phyloP scores from a whole-genome alignment of 2,888 invertebrate species.

The Amphipyra tragopoginis region DNA sequence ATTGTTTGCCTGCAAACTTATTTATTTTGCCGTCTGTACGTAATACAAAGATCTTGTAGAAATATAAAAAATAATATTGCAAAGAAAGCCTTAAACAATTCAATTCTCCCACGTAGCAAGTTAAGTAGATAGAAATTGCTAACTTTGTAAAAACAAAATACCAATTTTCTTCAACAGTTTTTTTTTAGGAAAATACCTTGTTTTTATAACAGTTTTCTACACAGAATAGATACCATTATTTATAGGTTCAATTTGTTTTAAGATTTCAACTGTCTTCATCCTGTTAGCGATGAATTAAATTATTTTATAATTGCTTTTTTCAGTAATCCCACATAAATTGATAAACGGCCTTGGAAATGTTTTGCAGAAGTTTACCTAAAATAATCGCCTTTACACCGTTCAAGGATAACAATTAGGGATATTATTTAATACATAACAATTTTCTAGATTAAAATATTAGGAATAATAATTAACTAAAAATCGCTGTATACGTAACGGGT shows the following conservation, averaged over 20 bases:
- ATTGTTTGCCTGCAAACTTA: too few relatives aligned
- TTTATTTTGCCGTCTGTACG: too few relatives aligned
- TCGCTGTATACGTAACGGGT: too few relatives aligned
- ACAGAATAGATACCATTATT: constrained; percentile 39
- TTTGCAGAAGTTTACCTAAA: constrained; percentile 20
- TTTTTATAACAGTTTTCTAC: constrained; percentile 20
- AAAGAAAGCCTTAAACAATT: too few relatives aligned
- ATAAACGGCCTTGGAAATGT: constrained; percentile 11
- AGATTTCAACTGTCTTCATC: constrained; percentile 28
- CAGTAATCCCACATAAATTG: constrained; percentile 32
- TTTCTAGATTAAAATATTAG: too few relatives aligned
- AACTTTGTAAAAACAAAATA: neutral
- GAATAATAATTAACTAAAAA: too few relatives aligned
- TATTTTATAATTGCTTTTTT: constrained; percentile 47
- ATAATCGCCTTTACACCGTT: neutral
- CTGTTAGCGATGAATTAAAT: constrained; percentile 28
- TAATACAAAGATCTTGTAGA: too few relatives aligned
- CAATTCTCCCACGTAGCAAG: too few relatives aligned
- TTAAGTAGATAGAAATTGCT: neutral
- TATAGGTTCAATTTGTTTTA: constrained; percentile 44
- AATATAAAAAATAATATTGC: too few relatives aligned
- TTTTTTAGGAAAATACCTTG: neutral
- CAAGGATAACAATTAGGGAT: too few relatives aligned
- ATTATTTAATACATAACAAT: too few relatives aligned
- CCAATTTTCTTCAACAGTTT: neutral